Base-by-base conservation (phyloP, 1,140 invertebrate species). In the Chrysopa pallens region DNA sequence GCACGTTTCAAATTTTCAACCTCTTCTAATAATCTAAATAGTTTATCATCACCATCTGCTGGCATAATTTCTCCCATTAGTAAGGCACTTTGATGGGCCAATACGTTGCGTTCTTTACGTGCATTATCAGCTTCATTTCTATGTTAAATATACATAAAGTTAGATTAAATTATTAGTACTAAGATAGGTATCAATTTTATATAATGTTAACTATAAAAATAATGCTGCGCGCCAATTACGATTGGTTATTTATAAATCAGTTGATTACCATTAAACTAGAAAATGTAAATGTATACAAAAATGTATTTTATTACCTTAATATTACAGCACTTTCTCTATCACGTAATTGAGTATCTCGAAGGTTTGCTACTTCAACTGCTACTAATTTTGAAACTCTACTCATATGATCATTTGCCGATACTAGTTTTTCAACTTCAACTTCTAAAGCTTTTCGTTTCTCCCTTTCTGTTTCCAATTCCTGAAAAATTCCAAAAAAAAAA, bases 61-160 rank as follows among this genome's bases (percentile, higher is more conserved):
- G 50, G 48, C 11, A 60, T 56, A 13, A 75, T 53, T 29, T 74
- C 74, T 6, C 70, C 69, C 62, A 78, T 58, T n/a, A 80, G 55
- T 39, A 82, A 53, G 6, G 73, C 66, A 48, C 73, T 77, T 55
- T 78, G 76, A 49, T 79, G 74, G 0, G 72, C 70, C 33, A 80
- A 48, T 4, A 78, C 66, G 45, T 73, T 76, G 3, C 73, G 63
- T 42, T 78, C 74, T 52, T 74, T 77, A 56, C 74, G 68, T 0
- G 69, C 69, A 29, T 60, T 62, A 36, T 65, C 61, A 0, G 67
- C 67, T 52, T 69, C 64, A 36, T 58, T 59, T 31, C 71, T 74
- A 50, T 7, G 57, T 50, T 38, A 37, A 41, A 50, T 4, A 46
- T 40, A 8, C 29, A 39, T 38, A 9, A 38, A 36, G 13, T 15